A percentile compares a stretch with the other conserved stretches of the same genome.
Conservation (phyloP, 2,113 vertebrate genomes). For the Paracanthobrama guichenoti region DNA sequence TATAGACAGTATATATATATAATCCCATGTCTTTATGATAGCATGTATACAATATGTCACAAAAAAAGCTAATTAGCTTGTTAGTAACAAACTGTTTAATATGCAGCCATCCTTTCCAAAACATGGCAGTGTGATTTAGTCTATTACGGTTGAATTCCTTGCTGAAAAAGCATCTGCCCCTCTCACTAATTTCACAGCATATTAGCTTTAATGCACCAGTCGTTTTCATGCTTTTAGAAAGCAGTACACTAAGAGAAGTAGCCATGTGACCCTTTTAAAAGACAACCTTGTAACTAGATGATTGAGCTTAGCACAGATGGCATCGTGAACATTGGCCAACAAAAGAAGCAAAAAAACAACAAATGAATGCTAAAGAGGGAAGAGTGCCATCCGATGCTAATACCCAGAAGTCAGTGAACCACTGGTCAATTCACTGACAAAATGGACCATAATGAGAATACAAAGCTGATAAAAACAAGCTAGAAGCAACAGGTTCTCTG, state of each 20-base stretch:
- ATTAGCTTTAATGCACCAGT: conserved; percentile 33
- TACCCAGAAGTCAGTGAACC: conserved; percentile 37
- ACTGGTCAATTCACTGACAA: conserved; percentile 22
- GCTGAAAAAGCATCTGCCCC: conserved; percentile 21
- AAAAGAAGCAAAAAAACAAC: conserved; percentile 33
- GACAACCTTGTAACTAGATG: conserved; percentile 40
- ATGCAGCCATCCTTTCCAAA: conserved; percentile 5
- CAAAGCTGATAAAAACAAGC: conserved; percentile 28
- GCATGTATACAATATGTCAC: not conserved
- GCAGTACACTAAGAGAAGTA: conserved; percentile 16
- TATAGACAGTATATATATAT: not conserved
- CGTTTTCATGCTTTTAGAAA: conserved; percentile 34
- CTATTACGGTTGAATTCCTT: conserved; percentile 28
- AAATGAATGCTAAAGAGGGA: conserved; percentile 15
- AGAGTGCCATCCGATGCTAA: conserved; percentile 33
- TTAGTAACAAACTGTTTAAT: not conserved
- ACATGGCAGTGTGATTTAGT: not conserved
- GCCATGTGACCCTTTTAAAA: conserved; percentile 43
- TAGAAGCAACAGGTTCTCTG: not conserved
- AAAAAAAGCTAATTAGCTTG: not conserved
- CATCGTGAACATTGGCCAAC: not conserved
- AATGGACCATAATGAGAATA: conserved; percentile 33
- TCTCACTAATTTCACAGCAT: conserved; percentile 2
- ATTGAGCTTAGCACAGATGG: conserved; percentile 41
- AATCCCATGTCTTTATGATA: too few species aligned